Conservation (phyloP, 2,797 vertebrate species). For the Myiotriccus ornatus region DNA sequence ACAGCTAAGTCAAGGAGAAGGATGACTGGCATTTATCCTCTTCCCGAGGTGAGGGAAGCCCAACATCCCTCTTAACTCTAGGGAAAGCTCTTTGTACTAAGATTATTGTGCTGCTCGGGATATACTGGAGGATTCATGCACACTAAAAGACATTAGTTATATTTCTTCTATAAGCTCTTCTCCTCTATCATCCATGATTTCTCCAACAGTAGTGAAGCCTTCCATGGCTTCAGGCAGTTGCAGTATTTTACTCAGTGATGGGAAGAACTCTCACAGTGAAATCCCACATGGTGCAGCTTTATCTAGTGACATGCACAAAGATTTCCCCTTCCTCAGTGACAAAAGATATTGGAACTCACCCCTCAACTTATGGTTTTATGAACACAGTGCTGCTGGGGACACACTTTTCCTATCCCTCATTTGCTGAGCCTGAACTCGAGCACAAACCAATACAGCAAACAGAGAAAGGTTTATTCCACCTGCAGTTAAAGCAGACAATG, state of each 20-base stretch:
- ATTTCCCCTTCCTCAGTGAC: not conserved
- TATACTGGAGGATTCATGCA: not conserved
- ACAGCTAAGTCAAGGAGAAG: not conserved
- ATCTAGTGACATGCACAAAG: not conserved
- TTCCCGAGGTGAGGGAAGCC: not conserved
- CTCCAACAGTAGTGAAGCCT: not conserved
- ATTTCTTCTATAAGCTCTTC: not conserved
- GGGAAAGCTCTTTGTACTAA: not conserved
- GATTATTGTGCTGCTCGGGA: not conserved
- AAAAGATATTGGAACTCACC: not conserved
- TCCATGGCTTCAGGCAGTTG: not conserved
- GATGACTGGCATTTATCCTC: not conserved
- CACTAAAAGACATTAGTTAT: not conserved
- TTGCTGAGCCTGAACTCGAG: not conserved
- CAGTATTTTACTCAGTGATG: not conserved
- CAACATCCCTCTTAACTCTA: not conserved
- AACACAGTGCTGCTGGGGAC: not conserved
- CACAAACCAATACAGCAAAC: not conserved
- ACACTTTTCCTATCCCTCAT: not conserved
- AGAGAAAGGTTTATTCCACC: not conserved
- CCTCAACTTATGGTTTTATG: not conserved
- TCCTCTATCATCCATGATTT: not conserved
- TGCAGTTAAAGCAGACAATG: not conserved
- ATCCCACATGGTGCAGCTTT: not conserved
- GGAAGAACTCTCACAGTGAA: not conserved